These are phyloP conservation scores for Erythrolamprus reginae DNA, from an alignment of 2,113 vertebrate species.

Conservation along the genomic window DNA sequence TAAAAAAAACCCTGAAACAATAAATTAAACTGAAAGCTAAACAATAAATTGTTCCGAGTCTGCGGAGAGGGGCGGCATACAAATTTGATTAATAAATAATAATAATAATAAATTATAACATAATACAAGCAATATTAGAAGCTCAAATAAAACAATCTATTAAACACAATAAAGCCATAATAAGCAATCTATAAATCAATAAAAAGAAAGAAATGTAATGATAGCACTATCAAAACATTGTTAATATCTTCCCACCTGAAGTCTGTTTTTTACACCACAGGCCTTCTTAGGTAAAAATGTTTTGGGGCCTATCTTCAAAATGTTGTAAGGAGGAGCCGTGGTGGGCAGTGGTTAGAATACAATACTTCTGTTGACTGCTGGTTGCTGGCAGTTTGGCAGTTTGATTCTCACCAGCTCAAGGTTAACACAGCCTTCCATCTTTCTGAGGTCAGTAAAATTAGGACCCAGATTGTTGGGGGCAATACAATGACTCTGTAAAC, in stretches of 20 bases:
- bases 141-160: background rate
- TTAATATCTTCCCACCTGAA: background rate
- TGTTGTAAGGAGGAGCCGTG: background rate
- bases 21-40: background rate
- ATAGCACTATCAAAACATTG: too few relatives aligned
- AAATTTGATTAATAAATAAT: too few relatives aligned
- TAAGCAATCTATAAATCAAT: background rate
- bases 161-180: background rate
- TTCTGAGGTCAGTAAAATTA: too few relatives aligned
- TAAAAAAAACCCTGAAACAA: background rate
- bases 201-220: background rate
- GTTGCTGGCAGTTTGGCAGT: too few relatives aligned
- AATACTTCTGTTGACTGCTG: too few relatives aligned
- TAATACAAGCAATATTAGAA: background rate
- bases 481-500: too few relatives aligned
- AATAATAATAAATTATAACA: background rate
- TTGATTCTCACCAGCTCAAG: too few relatives aligned
- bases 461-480: too few relatives aligned
- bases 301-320: background rate
- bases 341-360: too few relatives aligned
- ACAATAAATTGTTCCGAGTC: too few relatives aligned
- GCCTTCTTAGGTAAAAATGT: background rate
- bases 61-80: too few relatives aligned
- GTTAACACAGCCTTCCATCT: too few relatives aligned
- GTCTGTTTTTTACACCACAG: background rate